Evolutionary conservation across 2,888 invertebrate species (phyloP).

Genomic region (Cremastinae sp.): DNA sequence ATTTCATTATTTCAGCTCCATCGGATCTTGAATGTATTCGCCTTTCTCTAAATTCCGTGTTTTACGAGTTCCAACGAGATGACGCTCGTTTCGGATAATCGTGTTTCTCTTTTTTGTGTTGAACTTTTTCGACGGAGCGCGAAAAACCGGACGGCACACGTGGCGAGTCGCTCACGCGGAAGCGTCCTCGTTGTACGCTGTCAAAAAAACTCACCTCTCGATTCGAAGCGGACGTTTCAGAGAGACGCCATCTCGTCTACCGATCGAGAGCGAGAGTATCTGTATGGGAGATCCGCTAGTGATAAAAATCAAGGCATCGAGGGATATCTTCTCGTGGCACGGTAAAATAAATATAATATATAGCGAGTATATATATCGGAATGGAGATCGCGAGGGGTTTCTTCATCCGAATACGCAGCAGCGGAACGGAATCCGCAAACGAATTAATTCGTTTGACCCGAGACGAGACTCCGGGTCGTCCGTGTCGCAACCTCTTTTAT

Average conservation of each 20-base stretch:
- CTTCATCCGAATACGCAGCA: not conserved
- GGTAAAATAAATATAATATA: not conserved
- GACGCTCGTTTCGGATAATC: not conserved
- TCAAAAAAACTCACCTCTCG: too few species aligned
- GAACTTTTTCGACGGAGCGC: not conserved
- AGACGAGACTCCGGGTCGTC: slow-evolving; percentile 67
- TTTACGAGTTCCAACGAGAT: not conserved
- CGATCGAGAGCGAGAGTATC: too few species aligned
- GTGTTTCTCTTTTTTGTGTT: not conserved
- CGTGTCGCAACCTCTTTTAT: slow-evolving; percentile 69
- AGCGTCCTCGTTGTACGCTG: too few species aligned
- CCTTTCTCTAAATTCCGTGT: not conserved
- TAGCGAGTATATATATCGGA: too few species aligned
- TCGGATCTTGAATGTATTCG: not conserved
- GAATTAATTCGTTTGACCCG: slow-evolving; percentile 72
- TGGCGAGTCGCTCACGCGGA: too few species aligned
- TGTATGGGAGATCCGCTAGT: too few species aligned
- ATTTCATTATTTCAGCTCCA: not conserved
- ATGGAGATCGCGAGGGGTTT: not conserved
- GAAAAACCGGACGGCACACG: too few species aligned
- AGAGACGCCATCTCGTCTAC: too few species aligned
- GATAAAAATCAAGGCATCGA: too few species aligned
- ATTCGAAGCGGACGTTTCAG: too few species aligned
- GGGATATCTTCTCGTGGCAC: too few species aligned
- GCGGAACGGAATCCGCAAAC: slow-evolving; percentile 58